A percentile compares a stretch with the other conserved stretches of the same genome.
Evolutionary conservation across 2,888 invertebrate species (phyloP).

Genomic region (Drosophila ochracea): DNA sequence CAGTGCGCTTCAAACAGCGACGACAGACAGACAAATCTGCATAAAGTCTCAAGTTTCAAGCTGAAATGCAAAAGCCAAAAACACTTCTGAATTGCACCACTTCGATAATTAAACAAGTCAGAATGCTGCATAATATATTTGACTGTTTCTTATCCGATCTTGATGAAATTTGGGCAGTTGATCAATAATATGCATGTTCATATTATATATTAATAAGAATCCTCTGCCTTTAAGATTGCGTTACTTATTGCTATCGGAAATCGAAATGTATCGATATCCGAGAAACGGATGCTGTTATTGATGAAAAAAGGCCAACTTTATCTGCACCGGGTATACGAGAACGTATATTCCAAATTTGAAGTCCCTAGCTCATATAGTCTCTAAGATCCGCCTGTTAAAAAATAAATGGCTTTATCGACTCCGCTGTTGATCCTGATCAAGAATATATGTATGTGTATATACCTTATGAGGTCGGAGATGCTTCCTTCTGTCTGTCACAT

Average conservation of each 20-base stretch:
- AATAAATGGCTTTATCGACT: background rate
- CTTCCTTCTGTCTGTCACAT: background rate
- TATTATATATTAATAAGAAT: background rate
- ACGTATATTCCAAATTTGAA: background rate
- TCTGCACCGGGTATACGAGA: no score
- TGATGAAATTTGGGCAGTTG: no score
- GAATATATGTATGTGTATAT: no score
- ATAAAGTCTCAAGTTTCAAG: constrained; percentile 18
- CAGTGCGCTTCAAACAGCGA: constrained; percentile 16
- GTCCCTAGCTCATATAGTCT: background rate
- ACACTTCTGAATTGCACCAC: constrained; percentile 17
- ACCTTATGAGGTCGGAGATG: background rate
- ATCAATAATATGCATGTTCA: no score
- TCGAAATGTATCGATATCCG: no score
- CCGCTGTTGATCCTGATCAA: background rate
- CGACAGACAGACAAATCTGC: constrained; percentile 28
- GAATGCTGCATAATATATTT: background rate
- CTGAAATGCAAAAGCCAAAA: constrained; percentile 13
- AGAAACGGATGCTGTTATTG: no score
- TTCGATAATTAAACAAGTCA: constrained; percentile 19
- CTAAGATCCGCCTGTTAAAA: background rate
- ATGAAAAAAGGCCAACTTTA: no score
- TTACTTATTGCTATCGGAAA: no score
- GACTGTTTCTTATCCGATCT: background rate
- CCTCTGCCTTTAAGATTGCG: background rate